These are phyloP conservation scores for Tetrao urogallus DNA, from an alignment of 2,113 vertebrate genomes.

Conservation along the genomic window DNA sequence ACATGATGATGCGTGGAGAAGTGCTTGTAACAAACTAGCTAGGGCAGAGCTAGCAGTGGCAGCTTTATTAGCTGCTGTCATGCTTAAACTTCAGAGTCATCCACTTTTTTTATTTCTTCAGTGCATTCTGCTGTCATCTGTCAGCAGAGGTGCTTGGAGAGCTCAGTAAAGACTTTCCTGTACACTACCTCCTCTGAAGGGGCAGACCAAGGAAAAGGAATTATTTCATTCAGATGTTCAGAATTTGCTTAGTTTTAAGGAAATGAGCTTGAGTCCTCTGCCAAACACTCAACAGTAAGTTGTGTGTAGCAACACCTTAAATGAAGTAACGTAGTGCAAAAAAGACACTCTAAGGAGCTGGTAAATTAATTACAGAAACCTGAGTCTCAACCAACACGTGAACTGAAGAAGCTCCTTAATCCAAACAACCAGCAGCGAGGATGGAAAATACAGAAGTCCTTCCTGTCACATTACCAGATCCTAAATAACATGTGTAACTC, in stretches of 20 bases:
- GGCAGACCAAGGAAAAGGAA: not conserved
- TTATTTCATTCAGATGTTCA: not conserved
- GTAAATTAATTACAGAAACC: not conserved
- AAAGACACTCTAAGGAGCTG: not conserved
- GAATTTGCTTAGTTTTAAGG: not conserved
- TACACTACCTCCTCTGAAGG: not conserved
- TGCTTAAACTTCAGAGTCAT: fast-evolving
- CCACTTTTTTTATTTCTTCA: not conserved
- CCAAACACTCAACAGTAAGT: not conserved
- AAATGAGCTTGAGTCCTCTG: not conserved
- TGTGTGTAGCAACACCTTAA: not conserved
- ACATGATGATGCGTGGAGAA: not conserved
- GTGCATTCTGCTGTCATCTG: not conserved
- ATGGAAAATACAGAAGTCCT: not conserved
- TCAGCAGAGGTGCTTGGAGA: not conserved
- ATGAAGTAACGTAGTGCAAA: not conserved
- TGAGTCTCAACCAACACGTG: too few species aligned
- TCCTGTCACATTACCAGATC: not conserved
- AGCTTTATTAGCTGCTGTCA: not conserved
- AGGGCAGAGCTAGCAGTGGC: not conserved
- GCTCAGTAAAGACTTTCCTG: not conserved
- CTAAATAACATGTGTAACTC: not conserved
- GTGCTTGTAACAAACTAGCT: fast-evolving
- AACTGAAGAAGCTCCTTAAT: not conserved
- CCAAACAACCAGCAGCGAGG: not conserved